Base-by-base conservation (phyloP, 2,888 invertebrate species). In the Callyntrura sp. region DNA sequence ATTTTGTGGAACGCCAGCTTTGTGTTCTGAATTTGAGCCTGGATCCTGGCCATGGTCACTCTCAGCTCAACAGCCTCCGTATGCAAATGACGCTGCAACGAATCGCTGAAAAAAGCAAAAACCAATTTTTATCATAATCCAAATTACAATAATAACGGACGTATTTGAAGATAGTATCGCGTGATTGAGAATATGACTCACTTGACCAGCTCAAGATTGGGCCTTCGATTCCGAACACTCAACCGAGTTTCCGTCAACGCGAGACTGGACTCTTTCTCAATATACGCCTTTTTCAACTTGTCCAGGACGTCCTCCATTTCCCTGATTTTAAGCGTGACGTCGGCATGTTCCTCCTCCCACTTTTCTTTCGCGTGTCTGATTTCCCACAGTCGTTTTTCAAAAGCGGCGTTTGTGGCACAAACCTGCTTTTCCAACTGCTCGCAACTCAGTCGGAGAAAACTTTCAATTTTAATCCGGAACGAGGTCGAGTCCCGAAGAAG, bases 121-220 rank as follows among this genome's bases (percentile, higher is more conserved):
- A 76, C 23, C 25, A 6, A 17, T 73, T 12, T 14, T 17, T 17
- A 14, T 55, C 3, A 14, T 14, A 5, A 60, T 43, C 6, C 25
- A 70, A 51, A 25, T n/a, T n/a, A 45, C 11, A 68, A n/a, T 51
- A 3, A 70, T 70, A 51, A 70, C n/a, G n/a, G n/a, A n/a, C n/a
- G n/a, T n/a, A n/a, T 70, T 25, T 48, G 43, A 55, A 45, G 11
- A 9, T 8, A 45, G n/a, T 25, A 60, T 57, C 20, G 2, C 28
- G 28, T n/a, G 12, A 68, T n/a, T 9, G 0, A n/a, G 5, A 65
- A 3, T n/a, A 8, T 17, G 51, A 51, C 48, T 51, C 85, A 91
- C 91, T 87, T 91, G 68, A 91, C 91, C 25, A 90, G 62, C 57
- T 91, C 91, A 23, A 88, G 62, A 70, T 91, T 91, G 5, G 91